These are phyloP conservation scores for Gymnoscopelus microlampas DNA, from an alignment of 2,797 vertebrate genomes.

Conservation along the genomic window DNA sequence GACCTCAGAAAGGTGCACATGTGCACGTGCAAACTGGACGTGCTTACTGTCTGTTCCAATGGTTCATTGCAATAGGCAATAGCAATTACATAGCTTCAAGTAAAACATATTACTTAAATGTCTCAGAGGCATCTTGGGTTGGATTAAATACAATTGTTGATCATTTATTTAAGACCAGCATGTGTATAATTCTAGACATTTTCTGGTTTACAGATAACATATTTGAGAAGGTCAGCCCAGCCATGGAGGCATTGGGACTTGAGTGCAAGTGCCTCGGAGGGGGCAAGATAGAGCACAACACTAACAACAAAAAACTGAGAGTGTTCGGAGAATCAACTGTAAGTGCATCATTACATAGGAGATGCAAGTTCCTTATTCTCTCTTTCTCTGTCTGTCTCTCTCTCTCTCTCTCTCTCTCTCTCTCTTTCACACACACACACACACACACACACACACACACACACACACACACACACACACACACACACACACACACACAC, in stretches of 20 bases:
- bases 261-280: constrained; percentile 90
- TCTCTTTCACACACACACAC: neutral
- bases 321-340: constrained; percentile 92
- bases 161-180: no score
- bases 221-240: constrained; percentile 88
- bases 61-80: no score
- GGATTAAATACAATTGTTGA: no score
- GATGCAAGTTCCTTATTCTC: neutral
- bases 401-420: no score
- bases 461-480: no score
- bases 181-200: neutral
- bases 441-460: no score
- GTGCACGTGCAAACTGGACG: neutral
- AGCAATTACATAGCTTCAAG: no score
- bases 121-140: no score
- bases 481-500: neutral
- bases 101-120: no score
- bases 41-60: no score
- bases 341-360: constrained; percentile 54
- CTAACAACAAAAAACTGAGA: constrained; percentile 85
- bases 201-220: constrained; percentile 85
- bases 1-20: neutral
- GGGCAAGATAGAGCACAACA: constrained; percentile 91
- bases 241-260: constrained; percentile 86
- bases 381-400: neutral